Evolutionary conservation across 2,113 vertebrate species (phyloP).

Genomic region (Hypocryptadius cinnamomeus): DNA sequence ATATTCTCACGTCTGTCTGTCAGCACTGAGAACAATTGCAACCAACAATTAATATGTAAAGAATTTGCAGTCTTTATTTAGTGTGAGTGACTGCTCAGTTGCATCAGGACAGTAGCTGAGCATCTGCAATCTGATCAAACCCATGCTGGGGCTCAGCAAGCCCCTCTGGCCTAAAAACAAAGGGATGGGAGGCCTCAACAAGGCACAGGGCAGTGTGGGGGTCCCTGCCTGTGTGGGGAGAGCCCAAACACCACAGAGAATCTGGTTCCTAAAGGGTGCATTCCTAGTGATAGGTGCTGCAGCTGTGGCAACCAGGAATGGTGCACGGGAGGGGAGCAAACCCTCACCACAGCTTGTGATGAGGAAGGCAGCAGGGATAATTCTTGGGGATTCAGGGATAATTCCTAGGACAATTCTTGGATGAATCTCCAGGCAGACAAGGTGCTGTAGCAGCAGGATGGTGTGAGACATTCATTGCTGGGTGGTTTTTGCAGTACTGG

Average conservation of each 20-base stretch:
- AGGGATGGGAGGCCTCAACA: background rate
- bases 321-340: background rate
- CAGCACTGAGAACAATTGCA: background rate
- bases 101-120: background rate
- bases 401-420: background rate
- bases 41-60: slow-evolving; percentile 36
- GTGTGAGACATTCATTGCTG: background rate
- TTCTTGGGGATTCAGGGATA: too few relatives aligned
- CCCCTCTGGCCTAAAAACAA: background rate
- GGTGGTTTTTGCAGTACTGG: background rate
- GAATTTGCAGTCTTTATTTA: slow-evolving; percentile 17
- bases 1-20: slow-evolving; percentile 2
- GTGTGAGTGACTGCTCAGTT: background rate
- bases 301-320: background rate
- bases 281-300: background rate
- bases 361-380: background rate
- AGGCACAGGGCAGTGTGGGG: background rate
- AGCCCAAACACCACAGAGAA: background rate
- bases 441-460: background rate
- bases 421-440: background rate
- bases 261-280: accelerated
- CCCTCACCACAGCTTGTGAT: background rate
- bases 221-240: background rate
- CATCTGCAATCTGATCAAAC: background rate
- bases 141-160: background rate